Conservation (phyloP, 92 coral and sea anemone species). For the Isaurus tuberculatus region DNA sequence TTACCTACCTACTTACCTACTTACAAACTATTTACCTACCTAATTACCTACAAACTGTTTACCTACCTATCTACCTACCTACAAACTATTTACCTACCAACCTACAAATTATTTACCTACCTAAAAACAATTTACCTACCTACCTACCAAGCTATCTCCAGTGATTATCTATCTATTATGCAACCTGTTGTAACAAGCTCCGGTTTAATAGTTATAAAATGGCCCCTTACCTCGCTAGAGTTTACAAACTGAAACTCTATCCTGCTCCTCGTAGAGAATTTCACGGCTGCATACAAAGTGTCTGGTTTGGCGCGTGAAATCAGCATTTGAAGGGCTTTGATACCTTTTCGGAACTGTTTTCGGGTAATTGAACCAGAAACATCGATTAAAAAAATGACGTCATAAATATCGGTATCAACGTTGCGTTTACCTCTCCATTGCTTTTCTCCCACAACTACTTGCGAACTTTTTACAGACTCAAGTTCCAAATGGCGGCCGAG, state of each 20-base stretch:
- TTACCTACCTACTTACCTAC: no score
- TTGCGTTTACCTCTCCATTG: background rate
- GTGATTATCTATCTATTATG: no score
- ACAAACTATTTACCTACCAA: no score
- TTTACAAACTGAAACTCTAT: constrained; percentile 52
- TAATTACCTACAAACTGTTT: no score
- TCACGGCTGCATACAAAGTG: constrained; percentile 55
- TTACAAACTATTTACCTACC: no score
- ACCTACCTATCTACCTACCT: no score
- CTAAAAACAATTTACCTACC: no score
- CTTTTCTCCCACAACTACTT: background rate
- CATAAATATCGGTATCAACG: constrained; percentile 27
- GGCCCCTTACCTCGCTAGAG: background rate
- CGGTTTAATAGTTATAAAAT: no score
- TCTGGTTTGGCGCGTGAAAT: constrained; percentile 38
- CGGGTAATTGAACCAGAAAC: constrained; percentile 55
- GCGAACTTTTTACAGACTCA: background rate
- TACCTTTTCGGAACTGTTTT: constrained; percentile 37
- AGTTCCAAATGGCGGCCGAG: constrained; percentile 2
- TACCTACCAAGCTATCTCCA: no score
- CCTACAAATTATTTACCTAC: no score
- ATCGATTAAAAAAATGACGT: constrained; percentile 60
- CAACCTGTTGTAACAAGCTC: no score
- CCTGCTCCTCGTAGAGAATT: constrained; percentile 52
- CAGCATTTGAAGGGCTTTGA: constrained; percentile 41